Percentiles rank a stretch among this genome's conserved stretches.
Evolutionary conservation across 2,797 vertebrate genomes (phyloP).

Genomic region (Saxicola maurus): DNA sequence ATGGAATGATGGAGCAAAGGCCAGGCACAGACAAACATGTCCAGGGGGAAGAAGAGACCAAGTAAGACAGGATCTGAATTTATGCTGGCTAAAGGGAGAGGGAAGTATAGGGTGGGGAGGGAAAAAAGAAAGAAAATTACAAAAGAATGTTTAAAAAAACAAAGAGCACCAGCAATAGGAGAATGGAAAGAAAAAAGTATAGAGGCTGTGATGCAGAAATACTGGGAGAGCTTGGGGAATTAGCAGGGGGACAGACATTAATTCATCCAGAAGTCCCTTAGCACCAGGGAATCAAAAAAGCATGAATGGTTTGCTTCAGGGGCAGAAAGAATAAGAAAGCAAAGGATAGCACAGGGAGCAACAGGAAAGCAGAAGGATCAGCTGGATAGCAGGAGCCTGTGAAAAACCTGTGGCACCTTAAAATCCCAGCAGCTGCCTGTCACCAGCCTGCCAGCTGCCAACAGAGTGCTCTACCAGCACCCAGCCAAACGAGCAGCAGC

Average conservation of each 20-base stretch:
- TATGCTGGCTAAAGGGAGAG: background rate
- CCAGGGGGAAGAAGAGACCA: background rate
- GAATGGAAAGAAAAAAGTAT: background rate
- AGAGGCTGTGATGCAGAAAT: background rate
- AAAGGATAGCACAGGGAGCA: background rate
- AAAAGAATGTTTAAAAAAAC: background rate
- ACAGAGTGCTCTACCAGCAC: background rate
- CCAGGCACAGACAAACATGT: background rate
- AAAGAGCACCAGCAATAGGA: background rate
- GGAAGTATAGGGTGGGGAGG: rapidly evolving
- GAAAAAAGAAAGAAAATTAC: background rate
- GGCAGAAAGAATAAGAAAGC: background rate
- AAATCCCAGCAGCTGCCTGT: background rate
- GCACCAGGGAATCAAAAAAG: background rate
- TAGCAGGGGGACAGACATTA: background rate
- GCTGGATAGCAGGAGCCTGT: background rate
- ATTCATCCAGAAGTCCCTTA: background rate
- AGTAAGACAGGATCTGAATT: background rate
- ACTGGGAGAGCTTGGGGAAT: background rate
- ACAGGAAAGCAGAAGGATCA: background rate
- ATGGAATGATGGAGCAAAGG: background rate
- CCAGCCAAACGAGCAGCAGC: background rate
- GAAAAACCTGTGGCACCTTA: background rate
- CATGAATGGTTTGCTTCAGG: background rate
- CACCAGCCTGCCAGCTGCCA: background rate